These are phyloP conservation scores for Orchestes rusci DNA, from an alignment of 2,888 invertebrate species.

Conservation along the genomic window DNA sequence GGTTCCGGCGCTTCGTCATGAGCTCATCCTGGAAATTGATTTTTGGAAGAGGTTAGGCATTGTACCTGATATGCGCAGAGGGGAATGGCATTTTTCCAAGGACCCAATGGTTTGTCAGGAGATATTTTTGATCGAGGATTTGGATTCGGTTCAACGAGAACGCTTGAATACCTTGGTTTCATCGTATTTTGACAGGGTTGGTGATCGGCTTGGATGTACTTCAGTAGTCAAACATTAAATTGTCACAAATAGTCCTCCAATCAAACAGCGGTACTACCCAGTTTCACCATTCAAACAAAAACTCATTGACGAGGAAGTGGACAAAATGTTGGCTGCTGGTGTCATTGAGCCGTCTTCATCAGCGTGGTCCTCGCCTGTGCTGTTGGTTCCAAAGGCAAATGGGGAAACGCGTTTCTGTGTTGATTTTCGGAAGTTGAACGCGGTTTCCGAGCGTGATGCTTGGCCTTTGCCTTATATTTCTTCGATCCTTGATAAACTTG, in stretches of 20 bases:
- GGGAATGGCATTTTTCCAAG: slow-evolving; percentile 3
- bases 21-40: too few relatives aligned
- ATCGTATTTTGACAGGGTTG: slow-evolving; percentile 1
- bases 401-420: too few relatives aligned
- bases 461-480: slow-evolving; percentile 33
- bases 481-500: slow-evolving; percentile 31
- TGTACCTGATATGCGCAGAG: too few relatives aligned
- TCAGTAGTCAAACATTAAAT: too few relatives aligned
- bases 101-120: background rate
- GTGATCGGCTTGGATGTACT: too few relatives aligned
- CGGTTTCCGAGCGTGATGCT: slow-evolving; percentile 30
- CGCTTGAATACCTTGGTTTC: slow-evolving; percentile 4
- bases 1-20: background rate
- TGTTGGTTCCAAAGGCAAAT: slow-evolving; percentile 28
- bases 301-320: slow-evolving; percentile 28
- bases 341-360: slow-evolving; percentile 27
- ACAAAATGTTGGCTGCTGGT: slow-evolving; percentile 30
- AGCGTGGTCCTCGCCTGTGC: slow-evolving; percentile 30
- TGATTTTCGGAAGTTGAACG: too few relatives aligned
- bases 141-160: background rate
- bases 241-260: too few relatives aligned
- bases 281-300: slow-evolving; percentile 3
- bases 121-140: background rate
- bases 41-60: too few relatives aligned
- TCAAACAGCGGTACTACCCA: too few relatives aligned